A percentile compares a stretch with the other conserved stretches of the same genome.
phyloP scores from a whole-genome alignment of 2,888 invertebrate genomes.

The Chorisops tibialis region DNA sequence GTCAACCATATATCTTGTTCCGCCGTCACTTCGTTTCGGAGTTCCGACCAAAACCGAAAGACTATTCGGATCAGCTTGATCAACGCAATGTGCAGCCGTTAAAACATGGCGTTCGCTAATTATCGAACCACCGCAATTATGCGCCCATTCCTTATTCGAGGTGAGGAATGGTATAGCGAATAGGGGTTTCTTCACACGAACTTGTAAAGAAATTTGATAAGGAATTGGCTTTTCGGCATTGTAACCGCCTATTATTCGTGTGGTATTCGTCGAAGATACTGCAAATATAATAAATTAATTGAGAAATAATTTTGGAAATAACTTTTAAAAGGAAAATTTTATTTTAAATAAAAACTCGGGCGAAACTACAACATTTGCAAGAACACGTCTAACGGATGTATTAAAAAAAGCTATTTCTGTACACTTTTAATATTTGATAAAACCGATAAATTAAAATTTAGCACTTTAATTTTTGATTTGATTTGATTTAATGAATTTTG shows the following conservation, averaged over 20 bases:
- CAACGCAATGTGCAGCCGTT: slow-evolving; percentile 50
- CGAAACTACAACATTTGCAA: too few relatives aligned
- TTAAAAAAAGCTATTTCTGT: too few relatives aligned
- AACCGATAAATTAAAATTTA: too few relatives aligned
- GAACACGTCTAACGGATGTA: too few relatives aligned
- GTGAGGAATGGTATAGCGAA: slow-evolving; percentile 30
- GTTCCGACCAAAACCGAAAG: slow-evolving; percentile 37
- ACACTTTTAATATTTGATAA: too few relatives aligned
- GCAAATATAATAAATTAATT: too few relatives aligned
- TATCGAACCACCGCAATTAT: slow-evolving; percentile 50
- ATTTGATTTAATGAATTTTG: too few relatives aligned
- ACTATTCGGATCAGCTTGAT: slow-evolving; percentile 42
- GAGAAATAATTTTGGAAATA: too few relatives aligned
- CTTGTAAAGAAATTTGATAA: slow-evolving; percentile 46
- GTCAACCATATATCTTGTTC: slow-evolving; percentile 41
- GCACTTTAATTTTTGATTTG: too few relatives aligned
- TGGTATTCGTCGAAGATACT: too few relatives aligned
- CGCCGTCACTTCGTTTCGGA: slow-evolving; percentile 35
- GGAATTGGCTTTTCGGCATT: slow-evolving; percentile 41
- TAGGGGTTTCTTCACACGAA: slow-evolving; percentile 15
- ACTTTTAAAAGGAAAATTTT: too few relatives aligned
- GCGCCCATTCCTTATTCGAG: slow-evolving; percentile 41
- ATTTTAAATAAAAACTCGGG: too few relatives aligned
- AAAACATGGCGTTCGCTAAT: slow-evolving; percentile 45
- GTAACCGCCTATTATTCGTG: slow-evolving; percentile 35